Conservation (phyloP, 1,140 invertebrate genomes). For the Drosophila rhopaloa region DNA sequence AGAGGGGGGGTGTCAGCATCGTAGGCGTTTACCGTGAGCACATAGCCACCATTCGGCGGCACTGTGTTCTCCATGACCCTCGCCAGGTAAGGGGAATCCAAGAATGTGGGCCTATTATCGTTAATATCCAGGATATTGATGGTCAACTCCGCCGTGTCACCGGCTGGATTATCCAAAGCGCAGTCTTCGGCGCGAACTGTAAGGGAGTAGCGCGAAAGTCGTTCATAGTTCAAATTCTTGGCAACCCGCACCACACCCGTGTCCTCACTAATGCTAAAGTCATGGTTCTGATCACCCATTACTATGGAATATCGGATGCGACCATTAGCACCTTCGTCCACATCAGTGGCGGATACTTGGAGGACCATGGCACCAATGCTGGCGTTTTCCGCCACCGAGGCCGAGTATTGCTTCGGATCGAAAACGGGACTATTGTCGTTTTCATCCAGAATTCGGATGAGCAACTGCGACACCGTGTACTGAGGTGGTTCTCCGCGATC, state of each 20-base stretch:
- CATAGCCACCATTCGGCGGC: slow-evolving; percentile 90
- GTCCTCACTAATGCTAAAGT: slow-evolving; percentile 95
- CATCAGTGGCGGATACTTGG: slow-evolving; percentile 95
- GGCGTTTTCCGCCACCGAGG: slow-evolving; percentile 96
- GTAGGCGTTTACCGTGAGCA: slow-evolving; percentile 92
- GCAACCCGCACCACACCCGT: slow-evolving; percentile 94
- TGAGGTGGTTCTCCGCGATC: slow-evolving; percentile 95
- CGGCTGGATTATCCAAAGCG: slow-evolving; percentile 81
- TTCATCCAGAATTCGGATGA: slow-evolving; percentile 93
- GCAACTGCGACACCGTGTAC: slow-evolving; percentile 89
- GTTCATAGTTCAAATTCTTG: slow-evolving; percentile 96
- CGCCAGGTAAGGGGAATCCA: slow-evolving; percentile 95
- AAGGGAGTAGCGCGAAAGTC: slow-evolving; percentile 92
- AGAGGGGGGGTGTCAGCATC: slow-evolving; percentile 96
- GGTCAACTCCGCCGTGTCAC: slow-evolving; percentile 89
- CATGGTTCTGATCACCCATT: slow-evolving; percentile 95
- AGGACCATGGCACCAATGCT: slow-evolving; percentile 95
- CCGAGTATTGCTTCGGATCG: slow-evolving; percentile 94
- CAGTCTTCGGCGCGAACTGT: slow-evolving; percentile 95
- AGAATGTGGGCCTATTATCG: slow-evolving; percentile 96
- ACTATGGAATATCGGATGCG: slow-evolving; percentile 94
- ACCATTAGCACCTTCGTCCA: slow-evolving; percentile 95
- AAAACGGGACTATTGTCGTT: slow-evolving; percentile 98
- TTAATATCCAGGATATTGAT: slow-evolving; percentile 94
- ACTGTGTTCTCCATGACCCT: slow-evolving; percentile 97